Base-by-base conservation (phyloP, 2,797 vertebrate genomes). In the Peromyscus aztecus region DNA sequence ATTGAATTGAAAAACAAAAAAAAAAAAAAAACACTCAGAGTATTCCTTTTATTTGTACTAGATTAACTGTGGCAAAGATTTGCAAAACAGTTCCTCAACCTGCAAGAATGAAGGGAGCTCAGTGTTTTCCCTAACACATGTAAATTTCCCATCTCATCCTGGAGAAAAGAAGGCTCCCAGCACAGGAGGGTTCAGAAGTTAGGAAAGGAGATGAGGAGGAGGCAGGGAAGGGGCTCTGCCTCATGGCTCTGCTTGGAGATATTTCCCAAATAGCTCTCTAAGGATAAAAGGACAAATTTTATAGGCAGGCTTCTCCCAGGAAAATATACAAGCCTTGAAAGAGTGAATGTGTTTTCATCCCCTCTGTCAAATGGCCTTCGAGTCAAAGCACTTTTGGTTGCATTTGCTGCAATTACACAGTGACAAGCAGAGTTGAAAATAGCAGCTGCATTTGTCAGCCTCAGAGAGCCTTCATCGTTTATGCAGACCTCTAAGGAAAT, bases 221-320 rank as follows among this genome's bases (percentile, higher is more conserved):
- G 6, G 3, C 2, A 4, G 69, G 13, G 40, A 21, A 75, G 40
- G 34, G 19, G 29, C 49, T 90, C 61, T 65, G 92, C 95, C 78
- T 91, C 89, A 0, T 0, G 9, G 21, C 40, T 85, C 6, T 31
- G 69, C 91, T 29, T 61, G 91, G 11, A 94, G 13, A 92, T 78
- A 80, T 67, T 27, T 98, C 49, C 80, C 92, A 96, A 97, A 97
- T 46, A 97, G 49, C 55, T 55, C 59, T 89, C 94, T 93, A 97
- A 97, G 90, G 95, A 96, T 89, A 81, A 97, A 98, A 96, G 95
- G 95, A 95, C 97, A 90, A 19, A 97, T 92, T 96, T 97, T 89
- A 89, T 80, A 95, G 91, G 49, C 95, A 91, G 77, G 23, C 95
- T 96, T 97, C 87, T 93, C 91, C 93, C 81, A 94, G 86, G 92